phyloP scores from a whole-genome alignment of 2,797 vertebrate species.

The Sebastes cheni region DNA sequence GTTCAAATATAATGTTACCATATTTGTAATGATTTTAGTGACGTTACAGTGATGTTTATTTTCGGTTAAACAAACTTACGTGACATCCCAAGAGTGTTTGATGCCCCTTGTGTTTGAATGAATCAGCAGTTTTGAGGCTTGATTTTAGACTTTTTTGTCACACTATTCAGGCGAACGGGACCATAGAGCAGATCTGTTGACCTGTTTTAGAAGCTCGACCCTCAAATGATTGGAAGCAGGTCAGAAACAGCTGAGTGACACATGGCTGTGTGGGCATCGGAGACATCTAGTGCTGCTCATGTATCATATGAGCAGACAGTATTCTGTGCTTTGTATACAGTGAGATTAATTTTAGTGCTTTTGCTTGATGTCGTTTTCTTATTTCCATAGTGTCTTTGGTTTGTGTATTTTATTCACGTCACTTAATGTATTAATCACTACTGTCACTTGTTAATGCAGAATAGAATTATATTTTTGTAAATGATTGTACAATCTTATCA shows the following conservation, averaged over 20 bases:
- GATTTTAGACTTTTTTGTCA: conserved; percentile 4
- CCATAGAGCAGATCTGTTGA: not conserved
- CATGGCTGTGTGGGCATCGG: not conserved
- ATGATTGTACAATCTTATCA: conserved; percentile 61
- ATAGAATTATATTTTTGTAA: conserved; percentile 87
- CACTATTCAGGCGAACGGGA: not conserved
- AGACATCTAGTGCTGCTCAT: conserved; percentile 19
- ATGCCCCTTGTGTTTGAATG: not conserved
- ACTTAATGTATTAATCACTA: conserved; percentile 57
- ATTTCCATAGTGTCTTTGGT: conserved; percentile 19
- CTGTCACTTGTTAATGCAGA: conserved; percentile 72
- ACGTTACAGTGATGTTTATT: not conserved
- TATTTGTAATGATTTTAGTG: conserved; percentile 1
- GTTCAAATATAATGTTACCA: not conserved
- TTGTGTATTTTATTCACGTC: conserved; percentile 26
- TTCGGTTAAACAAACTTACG: not conserved
- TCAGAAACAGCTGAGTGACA: conserved; percentile 5
- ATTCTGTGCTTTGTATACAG: conserved; percentile 17
- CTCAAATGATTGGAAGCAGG: not conserved
- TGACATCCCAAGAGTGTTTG: conserved; percentile 3
- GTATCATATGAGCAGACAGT: not conserved
- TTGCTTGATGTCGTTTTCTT: conserved; percentile 45
- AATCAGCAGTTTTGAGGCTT: conserved; percentile 1
- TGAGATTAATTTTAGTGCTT: conserved; percentile 8
- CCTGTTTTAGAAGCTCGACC: not conserved